Conservation (phyloP, 2,888 invertebrate genomes). For the Melanargia galathea region DNA sequence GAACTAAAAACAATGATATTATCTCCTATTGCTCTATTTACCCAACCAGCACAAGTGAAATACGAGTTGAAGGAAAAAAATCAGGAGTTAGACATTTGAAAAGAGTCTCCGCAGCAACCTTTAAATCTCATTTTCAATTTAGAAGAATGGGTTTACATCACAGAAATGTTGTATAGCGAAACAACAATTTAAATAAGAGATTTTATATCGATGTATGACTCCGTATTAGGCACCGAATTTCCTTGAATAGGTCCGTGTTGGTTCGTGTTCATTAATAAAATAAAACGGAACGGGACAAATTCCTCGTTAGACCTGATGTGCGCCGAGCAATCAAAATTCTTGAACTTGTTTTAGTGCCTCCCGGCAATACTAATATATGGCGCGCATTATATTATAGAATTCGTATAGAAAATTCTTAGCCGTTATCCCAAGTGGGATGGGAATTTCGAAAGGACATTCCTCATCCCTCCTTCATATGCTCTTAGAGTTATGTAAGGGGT, state of each 20-base stretch:
- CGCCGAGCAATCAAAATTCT: conserved; percentile 62
- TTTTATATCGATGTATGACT: neutral
- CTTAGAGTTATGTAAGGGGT: neutral
- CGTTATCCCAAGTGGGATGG: conserved; percentile 8
- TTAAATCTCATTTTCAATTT: neutral
- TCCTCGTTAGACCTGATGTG: conserved; percentile 43
- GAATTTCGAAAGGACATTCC: conserved; percentile 11
- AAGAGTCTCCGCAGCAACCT: neutral
- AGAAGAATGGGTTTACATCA: no score
- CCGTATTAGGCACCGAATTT: conserved; percentile 12
- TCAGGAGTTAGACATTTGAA: neutral
- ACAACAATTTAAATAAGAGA: neutral
- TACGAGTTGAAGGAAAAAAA: no score
- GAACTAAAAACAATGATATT: neutral
- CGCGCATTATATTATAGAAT: conserved; percentile 22
- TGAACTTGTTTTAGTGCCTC: conserved; percentile 49
- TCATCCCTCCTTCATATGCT: conserved; percentile 1
- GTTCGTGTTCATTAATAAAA: conserved; percentile 30
- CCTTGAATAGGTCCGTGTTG: conserved; percentile 12
- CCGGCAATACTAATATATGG: conserved; percentile 25
- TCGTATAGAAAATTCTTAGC: conserved; percentile 17
- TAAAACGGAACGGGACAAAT: conserved; percentile 42
- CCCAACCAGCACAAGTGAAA: neutral
- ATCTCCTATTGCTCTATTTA: neutral
- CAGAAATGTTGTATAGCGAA: neutral